phyloP scores from a whole-genome alignment of 53 echinoderm and acorn worm species.

The Paracentrotus lividus region DNA sequence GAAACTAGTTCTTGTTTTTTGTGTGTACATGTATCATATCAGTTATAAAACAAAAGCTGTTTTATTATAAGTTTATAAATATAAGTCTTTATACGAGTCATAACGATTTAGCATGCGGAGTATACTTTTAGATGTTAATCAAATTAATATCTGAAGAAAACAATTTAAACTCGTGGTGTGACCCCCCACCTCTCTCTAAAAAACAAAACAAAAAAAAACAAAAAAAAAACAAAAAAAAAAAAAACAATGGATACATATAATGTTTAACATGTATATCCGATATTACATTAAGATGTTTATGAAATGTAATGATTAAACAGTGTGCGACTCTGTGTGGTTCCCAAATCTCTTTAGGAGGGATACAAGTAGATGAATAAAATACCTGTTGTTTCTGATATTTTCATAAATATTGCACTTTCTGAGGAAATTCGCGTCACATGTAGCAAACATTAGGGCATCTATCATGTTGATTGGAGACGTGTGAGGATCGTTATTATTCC shows the following conservation, averaged over 20 bases:
- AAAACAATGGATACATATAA: too few species aligned
- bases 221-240: too few species aligned
- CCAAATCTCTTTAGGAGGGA: neutral
- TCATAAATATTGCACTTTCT: conserved; percentile 16
- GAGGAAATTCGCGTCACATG: conserved; percentile 45
- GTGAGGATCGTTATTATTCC: neutral
- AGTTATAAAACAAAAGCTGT: too few species aligned
- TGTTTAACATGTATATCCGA: neutral
- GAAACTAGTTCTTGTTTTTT: too few species aligned
- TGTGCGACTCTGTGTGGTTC: neutral
- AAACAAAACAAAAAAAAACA: too few species aligned
- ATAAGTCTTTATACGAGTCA: neutral
- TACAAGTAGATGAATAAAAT: neutral
- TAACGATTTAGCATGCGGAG: neutral
- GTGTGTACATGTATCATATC: too few species aligned
- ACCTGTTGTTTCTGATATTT: neutral
- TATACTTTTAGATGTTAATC: neutral
- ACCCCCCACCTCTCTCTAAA: neutral
- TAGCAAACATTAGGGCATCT: neutral
- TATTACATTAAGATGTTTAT: neutral
- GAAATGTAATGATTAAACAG: neutral
- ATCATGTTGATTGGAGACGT: conserved; percentile 33
- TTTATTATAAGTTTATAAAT: too few species aligned
- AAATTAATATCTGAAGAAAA: neutral
- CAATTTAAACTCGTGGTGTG: neutral